Conservation (phyloP, 2,113 vertebrate genomes). For the Hemiscyllium ocellatum region DNA sequence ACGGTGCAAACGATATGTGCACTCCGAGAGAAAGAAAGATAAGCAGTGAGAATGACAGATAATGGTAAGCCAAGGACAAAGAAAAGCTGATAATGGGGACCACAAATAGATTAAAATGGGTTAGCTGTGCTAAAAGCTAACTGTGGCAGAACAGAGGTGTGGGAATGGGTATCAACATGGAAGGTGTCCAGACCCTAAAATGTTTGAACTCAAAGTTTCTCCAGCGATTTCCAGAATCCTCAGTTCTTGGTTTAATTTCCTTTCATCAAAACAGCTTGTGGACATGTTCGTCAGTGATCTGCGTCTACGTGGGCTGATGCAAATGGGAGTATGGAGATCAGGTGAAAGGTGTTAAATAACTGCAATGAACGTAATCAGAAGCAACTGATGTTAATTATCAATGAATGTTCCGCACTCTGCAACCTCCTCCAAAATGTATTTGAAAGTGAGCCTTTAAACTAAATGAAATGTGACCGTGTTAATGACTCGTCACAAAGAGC, state of each 20-base stretch:
- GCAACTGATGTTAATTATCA: not conserved
- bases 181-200: too few relatives aligned
- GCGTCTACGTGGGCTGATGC: not conserved
- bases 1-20: too few relatives aligned
- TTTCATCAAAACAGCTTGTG: not conserved
- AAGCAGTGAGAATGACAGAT: too few relatives aligned
- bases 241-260: not conserved
- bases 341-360: not conserved
- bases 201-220: too few relatives aligned
- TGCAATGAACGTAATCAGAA: not conserved
- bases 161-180: too few relatives aligned
- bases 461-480: constrained; percentile 2
- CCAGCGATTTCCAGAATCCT: too few relatives aligned
- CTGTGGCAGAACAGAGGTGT: too few relatives aligned
- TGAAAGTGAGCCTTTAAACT: constrained; percentile 19
- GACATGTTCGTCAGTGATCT: not conserved
- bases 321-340: not conserved
- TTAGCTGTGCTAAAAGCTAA: too few relatives aligned
- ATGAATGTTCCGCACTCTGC: not conserved
- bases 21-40: too few relatives aligned
- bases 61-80: too few relatives aligned
- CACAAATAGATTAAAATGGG: too few relatives aligned
- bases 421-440: not conserved
- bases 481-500: not conserved
- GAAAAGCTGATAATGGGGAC: too few relatives aligned